Percentiles rank a stretch among this genome's conserved stretches.
phyloP scores from a whole-genome alignment of 2,888 invertebrate species.

The Agriotes lineatus region DNA sequence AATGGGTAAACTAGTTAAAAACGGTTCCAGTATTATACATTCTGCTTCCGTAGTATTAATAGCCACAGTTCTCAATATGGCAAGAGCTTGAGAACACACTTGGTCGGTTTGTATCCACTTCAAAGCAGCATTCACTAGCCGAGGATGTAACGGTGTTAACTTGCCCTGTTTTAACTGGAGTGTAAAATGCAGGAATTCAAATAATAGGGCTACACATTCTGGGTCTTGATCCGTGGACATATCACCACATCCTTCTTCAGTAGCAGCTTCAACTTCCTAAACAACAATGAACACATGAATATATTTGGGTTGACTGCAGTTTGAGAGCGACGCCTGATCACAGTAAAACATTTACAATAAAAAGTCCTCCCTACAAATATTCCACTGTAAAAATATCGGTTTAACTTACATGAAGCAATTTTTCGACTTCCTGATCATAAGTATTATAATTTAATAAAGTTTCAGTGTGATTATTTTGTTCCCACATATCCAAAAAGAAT shows the following conservation, averaged over 20 bases:
- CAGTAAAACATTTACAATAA: neutral
- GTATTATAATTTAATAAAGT: constrained; percentile 50
- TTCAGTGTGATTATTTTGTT: constrained; percentile 56
- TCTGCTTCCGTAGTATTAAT: constrained; percentile 56
- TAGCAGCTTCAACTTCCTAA: constrained; percentile 55
- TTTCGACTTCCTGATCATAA: constrained; percentile 63
- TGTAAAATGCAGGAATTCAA: constrained; percentile 68
- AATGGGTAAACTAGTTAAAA: constrained; percentile 62
- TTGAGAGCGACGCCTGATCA: too few relatives aligned
- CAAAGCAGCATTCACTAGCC: constrained; percentile 65
- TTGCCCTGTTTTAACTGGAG: constrained; percentile 65
- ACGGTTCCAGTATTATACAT: constrained; percentile 56
- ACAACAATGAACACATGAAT: constrained; percentile 42
- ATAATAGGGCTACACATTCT: constrained; percentile 67
- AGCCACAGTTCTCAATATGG: constrained; percentile 64
- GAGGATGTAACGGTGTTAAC: constrained; percentile 63
- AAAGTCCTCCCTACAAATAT: neutral
- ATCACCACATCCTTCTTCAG: constrained; percentile 52
- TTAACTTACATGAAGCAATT: constrained; percentile 60
- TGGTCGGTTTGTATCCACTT: constrained; percentile 67
- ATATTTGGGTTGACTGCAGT: neutral
- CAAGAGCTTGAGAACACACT: constrained; percentile 66
- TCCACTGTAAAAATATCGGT: neutral
- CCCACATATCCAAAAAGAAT: constrained; percentile 68
- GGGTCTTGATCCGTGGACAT: constrained; percentile 55